These are phyloP conservation scores for Acrossocheilus wenchowensis DNA, from an alignment of 2,797 vertebrate genomes.

Conservation along the genomic window DNA sequence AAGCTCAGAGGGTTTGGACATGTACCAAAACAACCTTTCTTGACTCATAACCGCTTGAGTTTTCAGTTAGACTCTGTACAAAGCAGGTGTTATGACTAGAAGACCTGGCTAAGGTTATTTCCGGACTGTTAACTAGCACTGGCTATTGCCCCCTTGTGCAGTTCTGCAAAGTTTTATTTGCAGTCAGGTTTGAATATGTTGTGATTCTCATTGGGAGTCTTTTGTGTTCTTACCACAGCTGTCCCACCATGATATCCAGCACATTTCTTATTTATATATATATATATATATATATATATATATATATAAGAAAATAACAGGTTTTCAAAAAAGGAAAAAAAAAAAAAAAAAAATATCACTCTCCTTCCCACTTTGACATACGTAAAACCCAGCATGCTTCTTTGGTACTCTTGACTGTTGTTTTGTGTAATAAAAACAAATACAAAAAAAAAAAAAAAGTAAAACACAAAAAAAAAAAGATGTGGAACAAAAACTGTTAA, in stretches of 20 bases:
- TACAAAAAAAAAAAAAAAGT: slow-evolving; percentile 63
- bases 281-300: slow-evolving; percentile 48
- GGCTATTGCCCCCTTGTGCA: slow-evolving; percentile 69
- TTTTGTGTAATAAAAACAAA: slow-evolving; percentile 85
- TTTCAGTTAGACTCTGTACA: slow-evolving; percentile 37
- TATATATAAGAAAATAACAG: slow-evolving; percentile 21
- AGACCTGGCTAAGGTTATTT: slow-evolving; percentile 61
- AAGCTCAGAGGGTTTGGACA: slow-evolving; percentile 61
- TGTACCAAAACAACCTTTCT: slow-evolving; percentile 58
- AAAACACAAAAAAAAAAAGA: slow-evolving; percentile 72
- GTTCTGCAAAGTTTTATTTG: slow-evolving; percentile 85
- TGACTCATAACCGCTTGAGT: slow-evolving; percentile 49
- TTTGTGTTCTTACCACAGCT: slow-evolving; percentile 74
- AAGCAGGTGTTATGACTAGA: slow-evolving; percentile 54
- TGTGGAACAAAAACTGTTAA: slow-evolving; percentile 79
- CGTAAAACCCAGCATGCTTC: slow-evolving; percentile 92
- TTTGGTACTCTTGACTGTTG: slow-evolving; percentile 95
- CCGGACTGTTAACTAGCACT: slow-evolving; percentile 76
- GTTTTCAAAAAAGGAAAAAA: slow-evolving; percentile 56
- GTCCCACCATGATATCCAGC: slow-evolving; percentile 73
- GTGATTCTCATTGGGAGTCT: slow-evolving; percentile 75
- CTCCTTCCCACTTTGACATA: slow-evolving; percentile 77
- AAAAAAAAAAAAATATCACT: slow-evolving; percentile 61
- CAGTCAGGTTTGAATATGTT: slow-evolving; percentile 77
- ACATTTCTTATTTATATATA: slow-evolving; percentile 71